Conservation (phyloP, 1,140 invertebrate genomes). For the Sitobion miscanthi region DNA sequence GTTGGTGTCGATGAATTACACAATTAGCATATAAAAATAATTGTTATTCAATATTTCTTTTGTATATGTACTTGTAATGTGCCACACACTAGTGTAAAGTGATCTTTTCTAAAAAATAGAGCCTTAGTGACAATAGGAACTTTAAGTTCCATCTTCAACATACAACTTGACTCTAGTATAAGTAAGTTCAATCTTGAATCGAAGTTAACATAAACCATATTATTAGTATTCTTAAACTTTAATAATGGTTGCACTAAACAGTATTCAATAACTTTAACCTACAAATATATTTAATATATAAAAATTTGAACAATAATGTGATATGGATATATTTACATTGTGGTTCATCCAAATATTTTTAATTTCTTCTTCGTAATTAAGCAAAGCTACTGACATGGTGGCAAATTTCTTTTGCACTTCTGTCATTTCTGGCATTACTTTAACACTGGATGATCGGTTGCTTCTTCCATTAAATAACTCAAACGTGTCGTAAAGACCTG, state of each 20-base stretch:
- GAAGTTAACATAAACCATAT: conserved; percentile 72
- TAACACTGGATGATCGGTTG: conserved; percentile 74
- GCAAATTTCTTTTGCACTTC: conserved; percentile 77
- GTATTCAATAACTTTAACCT: conserved; percentile 73
- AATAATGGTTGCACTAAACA: conserved; percentile 73
- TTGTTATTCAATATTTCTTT: background rate
- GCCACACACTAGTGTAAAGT: conserved; percentile 81
- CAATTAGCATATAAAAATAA: background rate
- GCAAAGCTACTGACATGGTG: conserved; percentile 70
- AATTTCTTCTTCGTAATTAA: conserved; percentile 76
- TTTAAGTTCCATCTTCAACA: conserved; percentile 83
- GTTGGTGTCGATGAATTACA: conserved; percentile 55
- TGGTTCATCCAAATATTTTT: conserved; percentile 81
- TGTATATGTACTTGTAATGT: conserved; percentile 72
- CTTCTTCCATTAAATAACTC: conserved; percentile 74
- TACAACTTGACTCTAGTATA: conserved; percentile 85
- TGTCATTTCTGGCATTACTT: conserved; percentile 70
- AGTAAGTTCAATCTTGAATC: conserved; percentile 75
- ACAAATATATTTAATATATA: conserved; percentile 9
- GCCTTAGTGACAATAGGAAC: conserved; percentile 85
- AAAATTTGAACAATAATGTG: background rate
- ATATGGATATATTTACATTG: conserved; percentile 68
- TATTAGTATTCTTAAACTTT: conserved; percentile 68
- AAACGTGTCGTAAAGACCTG: conserved; percentile 74
- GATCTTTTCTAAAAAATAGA: conserved; percentile 75